Percentiles rank a stretch among this genome's conserved stretches.
Conservation (phyloP, 1,140 invertebrate species). For the Meloidogyne exigua region DNA sequence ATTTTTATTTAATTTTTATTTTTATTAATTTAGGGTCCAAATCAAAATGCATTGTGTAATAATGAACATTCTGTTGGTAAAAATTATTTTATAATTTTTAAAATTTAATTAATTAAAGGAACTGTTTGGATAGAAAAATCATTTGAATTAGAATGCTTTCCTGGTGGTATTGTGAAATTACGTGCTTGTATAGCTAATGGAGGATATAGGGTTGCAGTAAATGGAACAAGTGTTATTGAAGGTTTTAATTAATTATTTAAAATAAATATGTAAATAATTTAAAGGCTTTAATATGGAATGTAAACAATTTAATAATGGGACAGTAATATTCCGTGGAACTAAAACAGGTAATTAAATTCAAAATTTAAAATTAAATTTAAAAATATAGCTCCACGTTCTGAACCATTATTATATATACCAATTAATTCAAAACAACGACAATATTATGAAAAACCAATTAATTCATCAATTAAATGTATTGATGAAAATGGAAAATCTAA, state of each 20-base stretch:
- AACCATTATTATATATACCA: not conserved
- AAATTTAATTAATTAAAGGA: conserved; percentile 22
- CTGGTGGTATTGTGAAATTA: conserved; percentile 35
- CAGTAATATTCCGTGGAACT: conserved; percentile 50
- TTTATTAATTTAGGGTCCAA: conserved; percentile 26
- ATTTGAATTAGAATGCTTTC: conserved; percentile 50
- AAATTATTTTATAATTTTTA: conserved; percentile 11
- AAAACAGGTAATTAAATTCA: conserved; percentile 29
- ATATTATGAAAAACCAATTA: conserved; percentile 1
- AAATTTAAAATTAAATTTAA: not conserved
- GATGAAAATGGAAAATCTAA: conserved; percentile 27
- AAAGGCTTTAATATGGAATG: conserved; percentile 46
- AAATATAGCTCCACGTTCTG: conserved; percentile 8
- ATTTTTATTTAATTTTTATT: not conserved
- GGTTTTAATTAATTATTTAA: not conserved
- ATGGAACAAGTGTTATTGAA: conserved; percentile 15
- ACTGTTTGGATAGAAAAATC: conserved; percentile 51
- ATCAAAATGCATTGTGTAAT: conserved; percentile 53
- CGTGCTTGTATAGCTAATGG: conserved; percentile 44
- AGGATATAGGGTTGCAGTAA: conserved; percentile 34
- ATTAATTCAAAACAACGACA: not conserved
- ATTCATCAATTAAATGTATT: conserved; percentile 22
- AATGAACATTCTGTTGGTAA: conserved; percentile 42
- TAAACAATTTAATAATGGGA: conserved; percentile 45
- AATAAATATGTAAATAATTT: not conserved